Conservation (phyloP, 2,797 vertebrate genomes). For the Xiphophorus birchmanni region DNA sequence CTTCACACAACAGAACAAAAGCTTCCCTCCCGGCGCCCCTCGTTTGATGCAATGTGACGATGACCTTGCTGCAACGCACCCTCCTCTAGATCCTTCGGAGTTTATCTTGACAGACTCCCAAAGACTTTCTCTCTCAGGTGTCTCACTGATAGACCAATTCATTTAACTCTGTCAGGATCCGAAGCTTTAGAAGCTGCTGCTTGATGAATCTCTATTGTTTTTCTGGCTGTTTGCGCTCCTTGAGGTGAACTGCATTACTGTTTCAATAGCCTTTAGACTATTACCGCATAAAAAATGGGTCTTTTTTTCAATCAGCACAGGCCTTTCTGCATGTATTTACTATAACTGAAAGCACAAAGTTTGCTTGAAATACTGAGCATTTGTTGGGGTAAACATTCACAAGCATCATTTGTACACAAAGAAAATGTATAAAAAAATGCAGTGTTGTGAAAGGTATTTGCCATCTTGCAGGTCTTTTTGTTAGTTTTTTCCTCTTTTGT, state of each 20-base stretch:
- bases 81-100: slow-evolving; percentile 69
- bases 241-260: slow-evolving; percentile 54
- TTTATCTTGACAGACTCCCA: slow-evolving; percentile 77
- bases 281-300: slow-evolving; percentile 32
- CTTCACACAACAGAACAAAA: slow-evolving; percentile 77
- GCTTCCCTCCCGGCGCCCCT: slow-evolving; percentile 62
- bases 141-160: slow-evolving; percentile 78
- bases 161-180: slow-evolving; percentile 77
- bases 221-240: slow-evolving; percentile 65
- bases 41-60: slow-evolving; percentile 79
- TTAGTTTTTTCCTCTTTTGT: background rate
- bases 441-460: background rate
- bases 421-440: background rate
- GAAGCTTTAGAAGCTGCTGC: slow-evolving; percentile 64
- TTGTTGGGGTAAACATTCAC: background rate
- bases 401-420: background rate
- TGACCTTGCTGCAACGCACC: slow-evolving; percentile 80
- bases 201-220: slow-evolving; percentile 74
- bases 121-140: slow-evolving; percentile 77
- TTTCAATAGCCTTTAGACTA: slow-evolving; percentile 64
- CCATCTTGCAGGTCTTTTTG: background rate
- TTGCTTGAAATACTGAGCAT: slow-evolving; percentile 1
- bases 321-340: slow-evolving; percentile 30
- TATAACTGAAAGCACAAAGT: slow-evolving; percentile 14
- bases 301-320: slow-evolving; percentile 29